A percentile compares a stretch with the other conserved stretches of the same genome.
Conservation (phyloP, 2,797 vertebrate species). For the Ceryle rudis region DNA sequence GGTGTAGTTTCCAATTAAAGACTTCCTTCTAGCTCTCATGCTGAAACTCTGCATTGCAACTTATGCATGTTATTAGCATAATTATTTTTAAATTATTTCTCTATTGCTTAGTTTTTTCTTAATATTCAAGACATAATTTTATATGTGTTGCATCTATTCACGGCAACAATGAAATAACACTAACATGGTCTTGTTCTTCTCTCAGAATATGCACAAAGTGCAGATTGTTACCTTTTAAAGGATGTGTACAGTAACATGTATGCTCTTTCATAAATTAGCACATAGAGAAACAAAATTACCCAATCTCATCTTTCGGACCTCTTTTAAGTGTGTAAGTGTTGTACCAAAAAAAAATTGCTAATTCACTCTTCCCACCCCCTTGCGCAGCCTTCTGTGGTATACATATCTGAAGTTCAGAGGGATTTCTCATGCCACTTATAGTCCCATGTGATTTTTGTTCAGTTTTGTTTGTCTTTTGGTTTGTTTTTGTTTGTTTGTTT, state of each 20-base stretch:
- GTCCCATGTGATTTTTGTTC: background rate
- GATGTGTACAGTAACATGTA: background rate
- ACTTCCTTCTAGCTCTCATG: background rate
- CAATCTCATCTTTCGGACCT: background rate
- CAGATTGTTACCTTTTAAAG: background rate
- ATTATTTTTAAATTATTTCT: background rate
- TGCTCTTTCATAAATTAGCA: background rate
- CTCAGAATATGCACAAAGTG: background rate
- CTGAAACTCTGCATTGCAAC: background rate
- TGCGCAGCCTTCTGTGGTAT: accelerated
- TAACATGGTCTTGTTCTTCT: background rate
- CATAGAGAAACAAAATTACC: background rate
- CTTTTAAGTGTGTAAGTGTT: background rate
- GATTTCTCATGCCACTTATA: background rate
- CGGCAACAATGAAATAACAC: background rate
- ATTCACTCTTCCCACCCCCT: background rate
- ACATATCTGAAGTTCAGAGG: background rate
- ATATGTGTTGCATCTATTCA: background rate
- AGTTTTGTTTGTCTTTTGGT: too few species aligned
- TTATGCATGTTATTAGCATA: background rate
- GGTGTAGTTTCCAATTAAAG: background rate
- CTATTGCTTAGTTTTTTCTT: background rate
- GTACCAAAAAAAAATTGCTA: background rate
- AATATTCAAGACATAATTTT: background rate
- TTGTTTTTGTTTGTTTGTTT: background rate